Base-by-base conservation (phyloP, 1,140 invertebrate species). In the Akabosia matsudoensis region DNA sequence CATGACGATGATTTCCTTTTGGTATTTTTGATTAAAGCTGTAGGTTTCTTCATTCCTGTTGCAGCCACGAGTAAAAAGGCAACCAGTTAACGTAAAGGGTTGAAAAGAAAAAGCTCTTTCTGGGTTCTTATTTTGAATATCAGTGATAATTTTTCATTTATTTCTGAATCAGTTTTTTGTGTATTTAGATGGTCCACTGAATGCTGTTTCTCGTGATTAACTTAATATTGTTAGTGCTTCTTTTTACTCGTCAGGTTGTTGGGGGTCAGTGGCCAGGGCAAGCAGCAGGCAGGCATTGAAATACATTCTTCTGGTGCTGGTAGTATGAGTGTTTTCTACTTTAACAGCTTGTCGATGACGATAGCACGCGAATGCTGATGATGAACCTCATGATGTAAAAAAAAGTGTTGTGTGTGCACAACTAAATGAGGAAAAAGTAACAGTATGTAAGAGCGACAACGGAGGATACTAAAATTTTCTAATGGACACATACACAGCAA, bases 221-320 rank as follows among this genome's bases (percentile, higher is more conserved):
- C 18, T 7, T 45, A 18, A 10, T 10, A 45, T 10, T 10, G 37
- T 45, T 45, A 18, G 37, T 45, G 37, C 37, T 45, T 7, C 37
- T 45, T 45, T n/a, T 67, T 67, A 24, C 31, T 67, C 61, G 61
- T 67, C 61, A 67, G 61, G 61, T 67, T 67, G 61, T 67, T 67
- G 61, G 61, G 61, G 61, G 61, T 67, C 61, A 67, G 61, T 67
- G 61, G 61, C 61, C 61, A 67, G 61, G 61, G 61, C 61, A 67
- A 7, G 61, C 61, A 56, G 10, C 22, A 22, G 61, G 61, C 61
- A 67, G 61, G 61, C 61, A 67, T 67, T 67, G 61, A 67, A 67
- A 24, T 30, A 16, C 24, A 61, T 61, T 45, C 18, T 45, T 7
- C 37, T 45, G 37, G 18, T 45, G 37, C 18, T 45, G 37, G 54